These are phyloP conservation scores for Heliothis virescens DNA, from an alignment of 1,140 invertebrate species.

Conservation along the genomic window DNA sequence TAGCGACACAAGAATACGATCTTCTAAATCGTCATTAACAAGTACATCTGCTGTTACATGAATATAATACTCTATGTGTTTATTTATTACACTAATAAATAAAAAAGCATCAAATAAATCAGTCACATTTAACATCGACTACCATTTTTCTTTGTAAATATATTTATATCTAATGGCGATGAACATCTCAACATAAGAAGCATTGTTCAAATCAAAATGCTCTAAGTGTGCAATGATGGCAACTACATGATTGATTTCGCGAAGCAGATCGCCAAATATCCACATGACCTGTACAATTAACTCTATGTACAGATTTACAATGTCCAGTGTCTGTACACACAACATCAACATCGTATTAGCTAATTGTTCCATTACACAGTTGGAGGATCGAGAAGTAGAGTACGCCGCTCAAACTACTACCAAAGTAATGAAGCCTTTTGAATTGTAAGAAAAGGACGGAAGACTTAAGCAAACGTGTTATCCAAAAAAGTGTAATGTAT, in stretches of 20 bases:
- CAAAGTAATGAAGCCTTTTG: constrained; percentile 50
- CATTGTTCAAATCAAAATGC: constrained; percentile 74
- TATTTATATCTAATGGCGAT: constrained; percentile 72
- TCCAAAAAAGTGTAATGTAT: constrained; percentile 68
- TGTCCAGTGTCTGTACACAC: constrained; percentile 50
- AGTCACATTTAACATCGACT: constrained; percentile 71
- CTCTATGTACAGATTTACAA: constrained; percentile 69
- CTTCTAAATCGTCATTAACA: constrained; percentile 48
- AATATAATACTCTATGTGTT: constrained; percentile 51
- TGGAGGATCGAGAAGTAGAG: constrained; percentile 47
- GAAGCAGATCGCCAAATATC: constrained; percentile 85
- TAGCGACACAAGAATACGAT: constrained; percentile 73
- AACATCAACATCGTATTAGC: constrained; percentile 51
- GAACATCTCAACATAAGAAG: constrained; percentile 68
- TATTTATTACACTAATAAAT: constrained; percentile 54
- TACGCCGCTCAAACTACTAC: constrained; percentile 31
- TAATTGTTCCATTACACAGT: constrained; percentile 53
- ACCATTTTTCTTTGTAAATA: constrained; percentile 84
- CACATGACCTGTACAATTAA: constrained; percentile 85
- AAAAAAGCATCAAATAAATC: constrained; percentile 51
- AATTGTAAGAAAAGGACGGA: constrained; percentile 79
- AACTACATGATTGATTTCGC: constrained; percentile 71
- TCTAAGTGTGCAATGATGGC: constrained; percentile 69
- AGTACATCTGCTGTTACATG: constrained; percentile 51
- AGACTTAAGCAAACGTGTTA: constrained; percentile 79